These are phyloP conservation scores for Gavia stellata DNA, from an alignment of 2,113 vertebrate genomes.

Conservation along the genomic window DNA sequence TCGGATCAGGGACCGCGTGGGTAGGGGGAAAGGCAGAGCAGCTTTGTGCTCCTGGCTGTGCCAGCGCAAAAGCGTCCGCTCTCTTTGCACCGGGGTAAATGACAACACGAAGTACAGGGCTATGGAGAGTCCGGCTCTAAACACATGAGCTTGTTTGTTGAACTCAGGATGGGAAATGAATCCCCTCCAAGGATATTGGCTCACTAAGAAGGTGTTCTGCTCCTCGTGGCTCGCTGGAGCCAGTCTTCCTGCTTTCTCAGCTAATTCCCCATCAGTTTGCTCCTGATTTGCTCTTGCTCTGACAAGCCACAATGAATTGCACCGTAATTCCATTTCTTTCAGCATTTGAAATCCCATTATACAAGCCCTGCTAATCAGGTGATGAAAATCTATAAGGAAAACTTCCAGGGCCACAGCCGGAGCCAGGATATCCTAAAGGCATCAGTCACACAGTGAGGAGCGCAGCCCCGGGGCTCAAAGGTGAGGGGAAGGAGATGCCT, in stretches of 20 bases:
- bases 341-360: constrained; percentile 58
- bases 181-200: neutral
- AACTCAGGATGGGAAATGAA: constrained; percentile 9
- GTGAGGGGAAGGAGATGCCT: neutral
- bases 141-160: neutral
- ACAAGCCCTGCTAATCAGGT: constrained; percentile 51
- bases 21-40: neutral
- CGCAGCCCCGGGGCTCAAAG: accelerated
- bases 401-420: constrained; percentile 23
- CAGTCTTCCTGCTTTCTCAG: constrained; percentile 64
- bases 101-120: neutral
- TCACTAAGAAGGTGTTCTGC: constrained; percentile 37
- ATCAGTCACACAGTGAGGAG: neutral
- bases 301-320: constrained; percentile 57
- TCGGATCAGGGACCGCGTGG: neutral
- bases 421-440: constrained; percentile 53
- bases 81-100: neutral
- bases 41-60: neutral
- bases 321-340: constrained; percentile 63
- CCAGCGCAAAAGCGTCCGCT: neutral
- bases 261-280: constrained; percentile 59
- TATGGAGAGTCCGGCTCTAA: neutral
- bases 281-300: constrained; percentile 47
- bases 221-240: constrained; percentile 33
- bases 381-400: constrained; percentile 58